Base-by-base conservation (phyloP, 2,888 invertebrate species). In the Anarsia innoxiella region DNA sequence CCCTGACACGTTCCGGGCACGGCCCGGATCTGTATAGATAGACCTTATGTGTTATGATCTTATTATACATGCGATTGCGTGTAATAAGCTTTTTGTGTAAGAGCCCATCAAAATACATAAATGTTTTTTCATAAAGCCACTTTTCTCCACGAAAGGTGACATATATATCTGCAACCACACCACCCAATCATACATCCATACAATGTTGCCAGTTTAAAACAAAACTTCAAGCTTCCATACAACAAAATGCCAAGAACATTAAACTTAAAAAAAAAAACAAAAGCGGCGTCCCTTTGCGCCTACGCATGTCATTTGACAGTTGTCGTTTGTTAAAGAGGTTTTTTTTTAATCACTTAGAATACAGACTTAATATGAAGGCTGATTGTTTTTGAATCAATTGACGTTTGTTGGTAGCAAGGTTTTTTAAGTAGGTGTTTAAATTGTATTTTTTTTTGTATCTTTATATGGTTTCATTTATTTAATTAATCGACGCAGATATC, bases 271-370 rank as follows among this genome's bases (percentile, higher is more conserved):
- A 56, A 56, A 56, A 54, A 49, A 51, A 49, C 37, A 44, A 41
- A 11, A 44, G 65, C 66, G 66, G 65, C 63, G 58, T 57, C 56
- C 62, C 63, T 67, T 56, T 64, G 61, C 72, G 64, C 74, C 75
- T 53, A 72, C 73, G 71, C 69, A 60, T 41, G 51, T 46, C 54
- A 52, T 53, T 49, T 63, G 69, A 70, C 70, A 71, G 59, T 66
- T 66, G 66, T 66, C 61, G 59, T 58, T 63, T 59, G 56, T 61
- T 61, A 64, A 56, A 57, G 54, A 51, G 50, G 51, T 49, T 43
- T 56, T 59, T 56, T 50, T 56, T 63, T 58, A 57, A 53, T 48
- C 48, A 44, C 39, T 33, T 35, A 37, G 28, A 43, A 40, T 36
- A 36, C 29, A 35, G 27, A 31, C 40, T 40, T 40, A 40, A 40